These are phyloP conservation scores for Trichonephila inaurata DNA, from an alignment of 1,140 invertebrate genomes.

Conservation along the genomic window DNA sequence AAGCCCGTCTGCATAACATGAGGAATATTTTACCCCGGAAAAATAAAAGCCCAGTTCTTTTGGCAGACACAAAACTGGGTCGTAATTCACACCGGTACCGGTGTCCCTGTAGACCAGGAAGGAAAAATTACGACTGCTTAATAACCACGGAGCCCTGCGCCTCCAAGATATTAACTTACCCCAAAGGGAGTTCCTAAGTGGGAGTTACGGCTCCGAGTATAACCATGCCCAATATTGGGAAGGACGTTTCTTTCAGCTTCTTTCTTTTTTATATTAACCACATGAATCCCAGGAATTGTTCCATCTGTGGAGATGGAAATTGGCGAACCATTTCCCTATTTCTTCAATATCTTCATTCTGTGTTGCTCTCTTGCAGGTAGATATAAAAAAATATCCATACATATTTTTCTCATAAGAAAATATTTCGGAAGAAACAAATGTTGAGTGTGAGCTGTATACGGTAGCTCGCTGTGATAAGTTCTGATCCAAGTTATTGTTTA, in stretches of 20 bases:
- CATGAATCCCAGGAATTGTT: constrained; percentile 18
- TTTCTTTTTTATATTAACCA: constrained; percentile 43
- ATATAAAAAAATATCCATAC: no score
- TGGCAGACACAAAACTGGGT: neutral
- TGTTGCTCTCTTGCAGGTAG: neutral
- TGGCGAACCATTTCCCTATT: neutral
- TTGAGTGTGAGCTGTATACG: no score
- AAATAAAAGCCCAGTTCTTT: neutral
- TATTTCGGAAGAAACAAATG: no score
- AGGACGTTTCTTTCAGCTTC: constrained; percentile 47
- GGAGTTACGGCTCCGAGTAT: constrained; percentile 52
- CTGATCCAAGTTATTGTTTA: no score
- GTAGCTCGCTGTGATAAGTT: no score
- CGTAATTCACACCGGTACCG: constrained; percentile 18
- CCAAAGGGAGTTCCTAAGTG: constrained; percentile 65
- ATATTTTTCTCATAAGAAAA: no score
- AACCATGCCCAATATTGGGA: constrained; percentile 61
- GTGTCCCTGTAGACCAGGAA: constrained; percentile 39
- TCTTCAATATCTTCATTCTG: constrained; percentile 1
- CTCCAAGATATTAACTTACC: constrained; percentile 62
- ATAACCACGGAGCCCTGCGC: constrained; percentile 48
- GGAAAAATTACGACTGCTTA: constrained; percentile 69
- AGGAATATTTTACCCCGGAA: neutral
- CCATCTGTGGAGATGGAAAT: neutral
- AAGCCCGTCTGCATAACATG: no score